Percentiles rank a stretch among this genome's conserved stretches.
Evolutionary conservation across 2,113 vertebrate species (phyloP).

Genomic region (Manacus vitellinus): DNA sequence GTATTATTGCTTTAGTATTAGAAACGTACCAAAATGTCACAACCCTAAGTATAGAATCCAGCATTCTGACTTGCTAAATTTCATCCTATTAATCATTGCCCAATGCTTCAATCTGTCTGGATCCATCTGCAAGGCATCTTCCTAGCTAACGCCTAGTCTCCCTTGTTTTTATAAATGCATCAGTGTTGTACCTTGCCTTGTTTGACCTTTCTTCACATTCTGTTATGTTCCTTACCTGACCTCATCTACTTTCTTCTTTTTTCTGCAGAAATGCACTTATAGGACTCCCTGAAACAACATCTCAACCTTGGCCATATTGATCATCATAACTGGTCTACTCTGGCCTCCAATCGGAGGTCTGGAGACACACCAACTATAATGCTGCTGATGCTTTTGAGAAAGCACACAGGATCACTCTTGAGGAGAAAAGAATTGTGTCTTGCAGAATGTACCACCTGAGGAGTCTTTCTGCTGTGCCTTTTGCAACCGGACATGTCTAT

Average conservation of each 20-base stretch:
- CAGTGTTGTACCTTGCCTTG: background rate
- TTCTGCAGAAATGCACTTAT: background rate
- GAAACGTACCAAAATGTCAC: background rate
- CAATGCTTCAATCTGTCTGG: background rate
- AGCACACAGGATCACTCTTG: no score
- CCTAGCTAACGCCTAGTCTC: background rate
- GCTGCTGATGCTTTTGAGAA: no score
- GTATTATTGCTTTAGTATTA: background rate
- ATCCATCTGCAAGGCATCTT: background rate
- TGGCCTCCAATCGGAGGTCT: no score
- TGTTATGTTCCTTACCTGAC: background rate
- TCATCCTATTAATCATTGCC: background rate
- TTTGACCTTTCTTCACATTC: background rate
- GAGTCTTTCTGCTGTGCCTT: no score
- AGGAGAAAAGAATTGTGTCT: no score
- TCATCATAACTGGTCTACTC: no score
- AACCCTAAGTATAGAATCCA: background rate
- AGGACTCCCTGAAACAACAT: no score
- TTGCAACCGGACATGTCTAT: no score
- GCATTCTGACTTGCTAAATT: background rate
- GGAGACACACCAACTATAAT: no score
- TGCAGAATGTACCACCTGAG: no score
- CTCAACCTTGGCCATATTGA: no score
- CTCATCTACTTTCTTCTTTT: background rate
- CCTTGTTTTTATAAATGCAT: background rate